phyloP scores from a whole-genome alignment of 2,113 vertebrate genomes.

The Himantopus leucocephalus region DNA sequence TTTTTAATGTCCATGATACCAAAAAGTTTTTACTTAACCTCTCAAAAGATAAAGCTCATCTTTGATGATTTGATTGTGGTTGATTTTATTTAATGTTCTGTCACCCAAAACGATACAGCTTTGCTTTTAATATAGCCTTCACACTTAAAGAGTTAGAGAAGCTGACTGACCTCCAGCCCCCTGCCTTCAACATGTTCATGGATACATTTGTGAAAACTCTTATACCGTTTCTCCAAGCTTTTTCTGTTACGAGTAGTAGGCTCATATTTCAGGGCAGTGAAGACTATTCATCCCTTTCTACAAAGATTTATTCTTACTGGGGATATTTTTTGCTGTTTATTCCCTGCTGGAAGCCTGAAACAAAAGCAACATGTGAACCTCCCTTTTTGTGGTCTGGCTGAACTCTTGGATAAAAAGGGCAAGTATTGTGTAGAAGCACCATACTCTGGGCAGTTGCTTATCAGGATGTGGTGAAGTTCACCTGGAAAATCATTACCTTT shows the following conservation, averaged over 20 bases:
- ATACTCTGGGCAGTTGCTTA: not conserved
- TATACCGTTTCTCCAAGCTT: not conserved
- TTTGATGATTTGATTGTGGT: not conserved
- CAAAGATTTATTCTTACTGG: not conserved
- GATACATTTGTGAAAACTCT: not conserved
- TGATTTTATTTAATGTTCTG: not conserved
- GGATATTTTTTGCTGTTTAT: not conserved
- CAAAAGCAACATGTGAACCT: not conserved
- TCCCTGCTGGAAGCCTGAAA: not conserved
- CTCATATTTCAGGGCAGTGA: not conserved
- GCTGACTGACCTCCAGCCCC: not conserved
- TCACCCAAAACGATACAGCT: not conserved
- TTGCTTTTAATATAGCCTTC: not conserved
- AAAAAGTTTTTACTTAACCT: not conserved
- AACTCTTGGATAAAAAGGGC: not conserved
- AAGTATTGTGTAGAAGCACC: not conserved
- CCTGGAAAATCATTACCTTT: not conserved
- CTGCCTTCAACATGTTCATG: not conserved
- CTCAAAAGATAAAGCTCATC: not conserved
- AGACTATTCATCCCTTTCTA: not conserved
- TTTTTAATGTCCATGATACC: not conserved
- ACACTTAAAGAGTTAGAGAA: not conserved
- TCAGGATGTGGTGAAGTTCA: not conserved
- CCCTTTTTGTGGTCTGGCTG: slow-evolving; percentile 22
- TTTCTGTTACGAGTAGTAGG: not conserved